Conservation (phyloP, 2,888 invertebrate genomes). For the Norana najaformis region DNA sequence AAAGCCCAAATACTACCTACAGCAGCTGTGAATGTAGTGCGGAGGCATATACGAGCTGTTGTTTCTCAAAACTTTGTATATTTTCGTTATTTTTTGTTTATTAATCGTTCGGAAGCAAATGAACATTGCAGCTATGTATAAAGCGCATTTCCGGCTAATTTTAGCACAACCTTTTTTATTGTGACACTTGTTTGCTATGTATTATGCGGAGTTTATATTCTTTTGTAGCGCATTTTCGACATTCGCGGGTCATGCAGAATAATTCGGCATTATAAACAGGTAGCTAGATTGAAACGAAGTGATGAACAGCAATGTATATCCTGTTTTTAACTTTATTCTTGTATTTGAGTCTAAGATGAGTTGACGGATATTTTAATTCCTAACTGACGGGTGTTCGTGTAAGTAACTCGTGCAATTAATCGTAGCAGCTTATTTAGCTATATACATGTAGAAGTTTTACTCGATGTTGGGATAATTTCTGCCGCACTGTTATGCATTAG, state of each 20-base stretch:
- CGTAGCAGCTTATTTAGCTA: not conserved
- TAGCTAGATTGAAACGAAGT: not conserved
- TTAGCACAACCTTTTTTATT: not conserved
- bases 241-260: no score
- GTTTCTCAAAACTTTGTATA: no score
- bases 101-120: not conserved
- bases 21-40: not conserved
- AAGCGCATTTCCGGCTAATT: not conserved
- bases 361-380: no score
- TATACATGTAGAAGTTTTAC: not conserved
- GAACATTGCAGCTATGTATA: not conserved
- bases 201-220: not conserved
- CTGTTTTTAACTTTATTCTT: not conserved
- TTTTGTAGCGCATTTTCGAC: not conserved
- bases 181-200: not conserved
- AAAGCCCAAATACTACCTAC: not conserved
- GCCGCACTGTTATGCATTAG: not conserved
- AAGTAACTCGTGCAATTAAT: not conserved
- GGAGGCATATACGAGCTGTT: not conserved
- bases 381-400: not conserved
- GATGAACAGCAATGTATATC: not conserved
- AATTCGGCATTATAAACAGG: not conserved
- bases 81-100: not conserved
- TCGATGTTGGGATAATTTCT: no score
- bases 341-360: no score